Base-by-base conservation (phyloP, 2,888 invertebrate species). In the Himalopsyche japonica region DNA sequence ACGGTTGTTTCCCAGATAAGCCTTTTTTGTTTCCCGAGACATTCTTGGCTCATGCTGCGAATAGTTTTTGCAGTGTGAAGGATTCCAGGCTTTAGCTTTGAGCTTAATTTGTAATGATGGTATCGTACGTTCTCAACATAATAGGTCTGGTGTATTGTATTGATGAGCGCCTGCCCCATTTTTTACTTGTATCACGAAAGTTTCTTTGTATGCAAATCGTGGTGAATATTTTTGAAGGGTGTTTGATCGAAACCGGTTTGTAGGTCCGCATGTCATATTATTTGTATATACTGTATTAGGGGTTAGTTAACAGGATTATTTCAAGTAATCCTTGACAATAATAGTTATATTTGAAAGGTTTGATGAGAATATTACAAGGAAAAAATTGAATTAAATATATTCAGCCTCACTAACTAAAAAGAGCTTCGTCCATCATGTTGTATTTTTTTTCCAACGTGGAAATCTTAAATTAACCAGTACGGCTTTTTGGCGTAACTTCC, bases 21-120 rank as follows among this genome's bases (percentile, higher is more conserved):
- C 70, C 57, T 70, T 70, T 70, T 70, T 70, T 70, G 70, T 70
- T 70, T 34, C 64, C 43, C 37, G 81, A 70, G 70, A 81, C 20
- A 76, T 81, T 32, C 81, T 81, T 81, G 79, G 82, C 49, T 82
- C 79, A 34, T 43, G 83, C 82, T 77, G 20, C 70, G 70, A 32
- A 83, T 76, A 47, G 83, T 83, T 83, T 83, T 83, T 83, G 80
- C 77, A 76, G 80, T 48, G 64, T 47, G 79, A 37, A 57, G 83
- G 80, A 83, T 83, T 83, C 80, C 37, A 47, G 80, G 76, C 76
- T 32, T 57, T 80, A 24, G 79, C 83, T 64, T 76, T 64, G 83
- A 80, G 83, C 83, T 83, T 83, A 83, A 83, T 83, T 83, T 83
- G 83, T 83, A 83, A 83, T 80, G 83, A 83, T 83, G 76, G 83